Percentiles rank a stretch among this genome's conserved stretches.
Evolutionary conservation across 1,140 invertebrate genomes (phyloP).

Genomic region (Drosophila serrata): DNA sequence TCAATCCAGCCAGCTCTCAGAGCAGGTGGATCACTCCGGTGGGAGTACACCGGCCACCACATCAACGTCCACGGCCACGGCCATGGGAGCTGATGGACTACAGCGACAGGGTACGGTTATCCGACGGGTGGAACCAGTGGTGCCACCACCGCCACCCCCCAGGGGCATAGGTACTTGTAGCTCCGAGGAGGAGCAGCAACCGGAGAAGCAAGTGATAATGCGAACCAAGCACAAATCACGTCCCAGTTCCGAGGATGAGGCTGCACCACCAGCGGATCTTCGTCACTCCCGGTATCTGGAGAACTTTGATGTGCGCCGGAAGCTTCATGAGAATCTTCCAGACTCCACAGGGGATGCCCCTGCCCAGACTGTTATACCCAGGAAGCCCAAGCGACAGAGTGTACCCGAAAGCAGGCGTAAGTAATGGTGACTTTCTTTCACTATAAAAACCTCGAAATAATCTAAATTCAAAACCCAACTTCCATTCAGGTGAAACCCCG

Average conservation of each 20-base stretch:
- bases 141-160: conserved; percentile 24
- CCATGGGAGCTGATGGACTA: conserved; percentile 40
- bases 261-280: conserved; percentile 51
- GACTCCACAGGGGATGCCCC: not conserved
- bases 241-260: conserved; percentile 77
- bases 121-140: conserved; percentile 39
- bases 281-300: conserved; percentile 81
- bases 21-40: conserved; percentile 72
- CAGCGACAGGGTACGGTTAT: conserved; percentile 79
- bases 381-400: conserved; percentile 78
- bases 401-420: conserved; percentile 59
- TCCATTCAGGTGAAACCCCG: conserved; percentile 28
- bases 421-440: conserved; percentile 11
- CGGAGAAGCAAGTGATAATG: conserved; percentile 39
- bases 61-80: conserved; percentile 17
- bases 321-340: conserved; percentile 76
- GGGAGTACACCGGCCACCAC: conserved; percentile 41
- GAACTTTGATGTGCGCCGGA: conserved; percentile 81
- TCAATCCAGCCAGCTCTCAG: conserved; percentile 85
- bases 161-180: conserved; percentile 36
- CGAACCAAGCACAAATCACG: conserved; percentile 72
- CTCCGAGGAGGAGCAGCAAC: conserved; percentile 57
- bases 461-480: not conserved
- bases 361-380: conserved; percentile 3
- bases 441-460: not conserved